A percentile compares a stretch with the other conserved stretches of the same genome.
These are phyloP conservation scores for Telmatochromis sp. DNA, from an alignment of 2,113 vertebrate genomes.

Conservation along the genomic window DNA sequence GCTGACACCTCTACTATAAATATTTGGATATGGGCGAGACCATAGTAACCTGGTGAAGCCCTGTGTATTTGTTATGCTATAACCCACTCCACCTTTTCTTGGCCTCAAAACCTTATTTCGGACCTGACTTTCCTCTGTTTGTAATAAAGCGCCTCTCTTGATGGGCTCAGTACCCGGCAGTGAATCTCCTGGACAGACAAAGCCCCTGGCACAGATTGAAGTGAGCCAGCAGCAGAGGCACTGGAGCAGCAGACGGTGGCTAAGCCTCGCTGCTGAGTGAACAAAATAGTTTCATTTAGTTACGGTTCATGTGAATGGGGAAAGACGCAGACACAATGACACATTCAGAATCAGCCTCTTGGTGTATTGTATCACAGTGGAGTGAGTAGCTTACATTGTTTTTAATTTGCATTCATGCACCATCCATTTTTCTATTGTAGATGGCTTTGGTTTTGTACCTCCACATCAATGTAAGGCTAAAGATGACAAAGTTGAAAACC, in stretches of 20 bases:
- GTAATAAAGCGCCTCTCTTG: slow-evolving; percentile 3
- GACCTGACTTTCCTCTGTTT: slow-evolving; percentile 10
- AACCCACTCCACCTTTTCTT: slow-evolving; percentile 16
- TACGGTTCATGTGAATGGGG: neutral
- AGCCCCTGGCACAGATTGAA: slow-evolving; percentile 28
- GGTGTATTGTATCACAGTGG: neutral
- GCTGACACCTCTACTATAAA: neutral
- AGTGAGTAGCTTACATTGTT: neutral
- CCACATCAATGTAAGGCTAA: neutral
- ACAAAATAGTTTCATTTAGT: slow-evolving; percentile 45
- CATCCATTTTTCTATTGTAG: neutral
- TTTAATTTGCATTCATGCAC: neutral
- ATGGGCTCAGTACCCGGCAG: neutral
- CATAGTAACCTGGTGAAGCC: neutral
- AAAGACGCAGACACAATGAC: slow-evolving; percentile 16
- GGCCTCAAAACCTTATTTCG: slow-evolving; percentile 30
- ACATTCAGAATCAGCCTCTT: neutral
- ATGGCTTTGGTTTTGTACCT: neutral
- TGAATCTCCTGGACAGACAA: slow-evolving; percentile 38
- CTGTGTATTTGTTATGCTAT: slow-evolving; percentile 3
- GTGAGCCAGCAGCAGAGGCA: slow-evolving; percentile 7
- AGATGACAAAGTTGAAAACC: neutral
- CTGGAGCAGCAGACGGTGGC: slow-evolving; percentile 28
- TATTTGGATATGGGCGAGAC: neutral
- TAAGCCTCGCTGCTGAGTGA: slow-evolving; percentile 36